Percentiles rank a stretch among this genome's conserved stretches.
Conservation (phyloP, 2,113 vertebrate genomes). For the Epinephelus moara region DNA sequence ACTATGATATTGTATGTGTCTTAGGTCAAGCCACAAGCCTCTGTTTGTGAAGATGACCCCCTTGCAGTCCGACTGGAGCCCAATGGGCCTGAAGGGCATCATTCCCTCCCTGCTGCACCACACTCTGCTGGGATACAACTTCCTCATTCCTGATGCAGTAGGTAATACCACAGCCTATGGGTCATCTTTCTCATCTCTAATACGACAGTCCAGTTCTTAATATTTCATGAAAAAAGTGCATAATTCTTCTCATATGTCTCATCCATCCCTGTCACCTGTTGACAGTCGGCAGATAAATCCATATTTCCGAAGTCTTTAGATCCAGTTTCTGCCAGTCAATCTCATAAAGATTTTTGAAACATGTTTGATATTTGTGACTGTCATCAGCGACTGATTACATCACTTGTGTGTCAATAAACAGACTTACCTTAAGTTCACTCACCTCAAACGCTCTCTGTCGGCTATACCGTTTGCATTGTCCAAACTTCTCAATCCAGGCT, state of each 20-base stretch:
- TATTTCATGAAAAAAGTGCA: not conserved
- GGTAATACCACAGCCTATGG: constrained; percentile 83
- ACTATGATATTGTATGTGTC: not conserved
- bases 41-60: constrained; percentile 89
- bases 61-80: constrained; percentile 88
- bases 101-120: constrained; percentile 92
- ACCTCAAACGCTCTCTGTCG: not conserved
- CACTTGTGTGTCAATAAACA: no score
- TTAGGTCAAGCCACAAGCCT: constrained; percentile 88
- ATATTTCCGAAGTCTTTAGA: no score
- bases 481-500: not conserved
- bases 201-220: not conserved
- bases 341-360: not conserved
- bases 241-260: not conserved
- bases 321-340: no score
- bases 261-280: no score
- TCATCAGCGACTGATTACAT: no score
- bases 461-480: not conserved
- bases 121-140: constrained; percentile 93
- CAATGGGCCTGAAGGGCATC: constrained; percentile 88
- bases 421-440: not conserved
- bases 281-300: no score
- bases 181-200: constrained; percentile 24
- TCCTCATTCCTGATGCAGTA: constrained; percentile 93
- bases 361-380: not conserved